Evolutionary conservation across 2,113 vertebrate genomes (phyloP).

Genomic region (Embiotoca jacksoni): DNA sequence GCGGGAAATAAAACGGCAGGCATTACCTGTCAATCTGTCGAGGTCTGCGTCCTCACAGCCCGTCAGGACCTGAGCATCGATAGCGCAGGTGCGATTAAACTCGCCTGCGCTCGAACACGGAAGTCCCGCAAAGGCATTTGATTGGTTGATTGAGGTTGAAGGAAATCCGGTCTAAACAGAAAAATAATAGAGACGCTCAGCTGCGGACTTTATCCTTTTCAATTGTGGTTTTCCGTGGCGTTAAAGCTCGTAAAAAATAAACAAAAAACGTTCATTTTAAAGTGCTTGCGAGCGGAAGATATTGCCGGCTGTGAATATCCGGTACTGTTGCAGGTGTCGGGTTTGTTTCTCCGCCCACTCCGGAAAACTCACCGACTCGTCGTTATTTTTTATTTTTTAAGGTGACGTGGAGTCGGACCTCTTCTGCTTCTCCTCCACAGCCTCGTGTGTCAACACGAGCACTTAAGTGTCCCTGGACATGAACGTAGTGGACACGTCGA

Average conservation of each 20-base stretch:
- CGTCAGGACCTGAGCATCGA: conserved; percentile 24
- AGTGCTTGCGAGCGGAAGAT: rapidly evolving
- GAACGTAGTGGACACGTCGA: not conserved
- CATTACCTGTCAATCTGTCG: conserved; percentile 57
- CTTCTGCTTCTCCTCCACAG: conserved; percentile 2
- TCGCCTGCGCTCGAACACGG: conserved; percentile 23
- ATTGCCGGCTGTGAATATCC: not conserved
- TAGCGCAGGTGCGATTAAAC: conserved; percentile 31
- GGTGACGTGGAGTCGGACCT: conserved; percentile 83
- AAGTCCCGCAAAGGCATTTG: conserved; percentile 4
- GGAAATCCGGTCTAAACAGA: conserved; percentile 70
- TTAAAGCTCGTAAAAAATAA: not conserved
- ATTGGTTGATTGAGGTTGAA: conserved; percentile 59
- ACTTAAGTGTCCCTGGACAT: conserved; percentile 40
- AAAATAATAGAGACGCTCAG: conserved; percentile 37
- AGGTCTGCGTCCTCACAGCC: rapidly evolving
- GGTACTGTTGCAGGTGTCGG: conserved; percentile 39
- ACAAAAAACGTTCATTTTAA: not conserved
- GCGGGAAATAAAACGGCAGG: conserved; percentile 79
- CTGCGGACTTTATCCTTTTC: not conserved
- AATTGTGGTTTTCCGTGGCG: not conserved
- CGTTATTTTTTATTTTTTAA: conserved; percentile 78
- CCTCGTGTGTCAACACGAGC: conserved; percentile 51
- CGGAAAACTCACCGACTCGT: conserved; percentile 73
- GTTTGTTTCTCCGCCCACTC: conserved; percentile 75